Conservation (phyloP, 1,140 invertebrate genomes). For the Caenorhabditis brenneri region DNA sequence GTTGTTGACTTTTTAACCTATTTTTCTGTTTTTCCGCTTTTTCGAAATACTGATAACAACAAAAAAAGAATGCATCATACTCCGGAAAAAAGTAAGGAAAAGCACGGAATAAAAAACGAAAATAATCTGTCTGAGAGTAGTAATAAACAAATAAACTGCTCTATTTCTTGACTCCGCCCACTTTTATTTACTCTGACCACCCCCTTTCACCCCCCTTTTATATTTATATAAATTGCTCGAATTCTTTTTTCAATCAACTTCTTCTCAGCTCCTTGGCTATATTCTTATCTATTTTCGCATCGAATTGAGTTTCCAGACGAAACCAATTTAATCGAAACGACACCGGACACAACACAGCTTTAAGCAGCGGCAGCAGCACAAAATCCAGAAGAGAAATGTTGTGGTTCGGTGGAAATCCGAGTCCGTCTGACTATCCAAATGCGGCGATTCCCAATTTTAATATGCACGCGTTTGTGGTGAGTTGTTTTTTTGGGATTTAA, state of each 20-base stretch:
- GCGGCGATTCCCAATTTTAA: conserved; percentile 42
- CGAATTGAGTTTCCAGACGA: background rate
- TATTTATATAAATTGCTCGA: conserved; percentile 31
- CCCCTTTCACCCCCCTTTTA: background rate
- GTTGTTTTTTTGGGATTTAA: background rate
- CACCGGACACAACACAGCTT: background rate
- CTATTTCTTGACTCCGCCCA: background rate
- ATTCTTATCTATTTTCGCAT: background rate
- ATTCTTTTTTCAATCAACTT: background rate
- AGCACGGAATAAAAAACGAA: background rate
- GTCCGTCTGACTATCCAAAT: conserved; percentile 51
- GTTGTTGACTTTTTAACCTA: background rate
- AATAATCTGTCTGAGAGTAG: background rate
- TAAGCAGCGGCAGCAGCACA: too few relatives aligned
- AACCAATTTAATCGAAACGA: conserved; percentile 8
- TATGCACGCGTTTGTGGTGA: conserved; percentile 42
- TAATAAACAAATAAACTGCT: background rate
- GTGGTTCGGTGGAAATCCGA: conserved; percentile 53
- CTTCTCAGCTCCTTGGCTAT: background rate
- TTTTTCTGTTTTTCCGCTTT: conserved; percentile 20
- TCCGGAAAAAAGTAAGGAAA: background rate
- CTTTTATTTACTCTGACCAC: conserved; percentile 36
- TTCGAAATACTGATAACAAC: background rate
- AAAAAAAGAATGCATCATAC: background rate
- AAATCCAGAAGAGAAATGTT: background rate